Evolutionary conservation across 1,140 invertebrate species (phyloP).

Genomic region (Papilio polyxenes): DNA sequence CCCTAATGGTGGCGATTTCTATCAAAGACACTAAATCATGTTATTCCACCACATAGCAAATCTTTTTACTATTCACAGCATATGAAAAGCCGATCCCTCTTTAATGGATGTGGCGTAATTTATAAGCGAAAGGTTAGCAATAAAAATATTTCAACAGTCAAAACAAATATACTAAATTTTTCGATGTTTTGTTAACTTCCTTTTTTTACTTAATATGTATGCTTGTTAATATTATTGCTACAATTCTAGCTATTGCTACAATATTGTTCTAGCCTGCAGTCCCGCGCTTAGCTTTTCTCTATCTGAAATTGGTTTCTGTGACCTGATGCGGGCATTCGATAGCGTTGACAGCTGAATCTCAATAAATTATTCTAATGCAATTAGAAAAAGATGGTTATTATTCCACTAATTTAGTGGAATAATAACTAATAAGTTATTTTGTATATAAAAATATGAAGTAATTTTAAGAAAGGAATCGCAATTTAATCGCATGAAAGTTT

Average conservation of each 20-base stretch:
- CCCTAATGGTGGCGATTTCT: background rate
- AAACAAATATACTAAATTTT: background rate
- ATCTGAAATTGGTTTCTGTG: conserved; percentile 4
- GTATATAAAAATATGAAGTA: background rate
- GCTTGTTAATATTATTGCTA: background rate
- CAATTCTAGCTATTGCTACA: background rate
- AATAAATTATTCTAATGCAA: conserved; percentile 14
- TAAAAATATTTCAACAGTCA: background rate
- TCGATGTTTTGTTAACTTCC: background rate
- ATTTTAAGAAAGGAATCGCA: no score
- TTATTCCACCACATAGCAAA: conserved; percentile 11
- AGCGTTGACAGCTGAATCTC: background rate
- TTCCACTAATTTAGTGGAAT: no score
- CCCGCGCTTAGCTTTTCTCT: background rate
- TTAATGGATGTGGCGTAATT: background rate
- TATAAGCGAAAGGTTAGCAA: background rate
- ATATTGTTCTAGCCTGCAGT: background rate
- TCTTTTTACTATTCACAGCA: background rate
- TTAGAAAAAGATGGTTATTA: background rate
- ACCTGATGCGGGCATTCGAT: conserved; percentile 3
- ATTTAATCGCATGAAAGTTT: no score
- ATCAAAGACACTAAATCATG: conserved; percentile 3
- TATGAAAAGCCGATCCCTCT: background rate
- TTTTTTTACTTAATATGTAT: background rate
- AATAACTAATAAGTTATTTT: background rate